Evolutionary conservation across 2,888 invertebrate species (phyloP), one percentile per base, ranked within the genome.

Genomic region (Meiosimyza platycephala): DNA sequence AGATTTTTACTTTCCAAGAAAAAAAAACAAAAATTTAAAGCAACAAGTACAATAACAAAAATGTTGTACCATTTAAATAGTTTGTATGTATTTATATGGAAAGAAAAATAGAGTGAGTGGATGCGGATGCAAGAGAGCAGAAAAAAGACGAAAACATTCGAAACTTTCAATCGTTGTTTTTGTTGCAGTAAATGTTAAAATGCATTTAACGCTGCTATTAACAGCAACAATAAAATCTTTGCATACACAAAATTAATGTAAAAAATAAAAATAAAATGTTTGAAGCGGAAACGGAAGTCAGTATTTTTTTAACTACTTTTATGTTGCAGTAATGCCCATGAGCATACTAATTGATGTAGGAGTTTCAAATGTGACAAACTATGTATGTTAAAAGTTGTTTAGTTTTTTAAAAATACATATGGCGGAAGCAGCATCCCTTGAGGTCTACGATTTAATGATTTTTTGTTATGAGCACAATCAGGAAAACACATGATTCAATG

Each of bases 231-330:
- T 28, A 33, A 60, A 33, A 62, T 40, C 47, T 15, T 15, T 62
- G n/a, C 63, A 63, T 12, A 18, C 5, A n/a, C 57, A 57, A 57
- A 18, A 57, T n/a, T 3, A 60, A n/a, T 40, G 13, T 12, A 60
- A 60, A 60, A 33, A 15, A 28, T 6, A 22, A 28, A 22, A 9
- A 9, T 40, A 9, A 6, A 40, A 40, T 40, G 40, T 28, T 11
- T 6, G 6, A 62, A 15, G 18, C 57, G 67, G 57, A 67, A 67
- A 48, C 48, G 67, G 67, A 67, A 67, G 57, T 55, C n/a, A 57
- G 55, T n/a, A 55, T 6, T 48, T 55, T 55, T 16, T 47, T 54
- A 67, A 67, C 47, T 40, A 40, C 40, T 40, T 22, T 22, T 22
- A 22, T 22, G 22, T 28, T 28, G 28, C 4, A 4, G 4, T 40